These are phyloP conservation scores for Drosophila tani DNA, from an alignment of 1,140 invertebrate genomes.

Conservation along the genomic window DNA sequence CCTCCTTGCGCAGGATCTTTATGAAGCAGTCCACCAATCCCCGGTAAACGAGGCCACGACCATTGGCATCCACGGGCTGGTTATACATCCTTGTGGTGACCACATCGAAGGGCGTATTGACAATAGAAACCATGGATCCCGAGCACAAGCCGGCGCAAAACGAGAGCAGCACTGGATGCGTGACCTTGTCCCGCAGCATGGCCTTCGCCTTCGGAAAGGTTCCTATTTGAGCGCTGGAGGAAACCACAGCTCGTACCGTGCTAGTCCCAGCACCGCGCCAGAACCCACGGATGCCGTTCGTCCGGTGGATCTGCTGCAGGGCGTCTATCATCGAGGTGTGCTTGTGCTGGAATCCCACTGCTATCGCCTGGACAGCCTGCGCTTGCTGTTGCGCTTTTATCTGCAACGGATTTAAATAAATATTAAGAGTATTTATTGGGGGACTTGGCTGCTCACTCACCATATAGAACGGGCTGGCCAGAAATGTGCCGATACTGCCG, in stretches of 20 bases:
- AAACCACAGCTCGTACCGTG: slow-evolving; percentile 91
- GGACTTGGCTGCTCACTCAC: background rate
- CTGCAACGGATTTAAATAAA: slow-evolving; percentile 32
- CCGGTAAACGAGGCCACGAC: slow-evolving; percentile 90
- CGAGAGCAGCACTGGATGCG: slow-evolving; percentile 88
- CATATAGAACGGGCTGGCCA: slow-evolving; percentile 28
- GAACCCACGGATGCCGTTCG: slow-evolving; percentile 90
- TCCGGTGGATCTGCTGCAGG: slow-evolving; percentile 88
- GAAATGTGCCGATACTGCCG: background rate
- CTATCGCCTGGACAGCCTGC: slow-evolving; percentile 90
- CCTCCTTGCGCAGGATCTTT: slow-evolving; percentile 92
- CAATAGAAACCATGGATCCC: slow-evolving; percentile 91
- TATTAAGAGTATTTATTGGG: background rate
- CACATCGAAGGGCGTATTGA: slow-evolving; percentile 96
- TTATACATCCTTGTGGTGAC: slow-evolving; percentile 95
- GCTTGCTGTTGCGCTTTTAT: slow-evolving; percentile 96
- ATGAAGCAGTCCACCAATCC: slow-evolving; percentile 91
- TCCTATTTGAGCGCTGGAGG: slow-evolving; percentile 93
- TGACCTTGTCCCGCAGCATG: slow-evolving; percentile 81
- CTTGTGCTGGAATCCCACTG: slow-evolving; percentile 94
- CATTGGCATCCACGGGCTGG: slow-evolving; percentile 90
- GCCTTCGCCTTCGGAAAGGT: slow-evolving; percentile 91
- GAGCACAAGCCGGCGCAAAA: slow-evolving; percentile 91
- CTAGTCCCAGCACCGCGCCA: slow-evolving; percentile 91
- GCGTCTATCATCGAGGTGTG: slow-evolving; percentile 90